Evolutionary conservation across 2,113 vertebrate species (phyloP).

Genomic region (Anseranas semipalmata): DNA sequence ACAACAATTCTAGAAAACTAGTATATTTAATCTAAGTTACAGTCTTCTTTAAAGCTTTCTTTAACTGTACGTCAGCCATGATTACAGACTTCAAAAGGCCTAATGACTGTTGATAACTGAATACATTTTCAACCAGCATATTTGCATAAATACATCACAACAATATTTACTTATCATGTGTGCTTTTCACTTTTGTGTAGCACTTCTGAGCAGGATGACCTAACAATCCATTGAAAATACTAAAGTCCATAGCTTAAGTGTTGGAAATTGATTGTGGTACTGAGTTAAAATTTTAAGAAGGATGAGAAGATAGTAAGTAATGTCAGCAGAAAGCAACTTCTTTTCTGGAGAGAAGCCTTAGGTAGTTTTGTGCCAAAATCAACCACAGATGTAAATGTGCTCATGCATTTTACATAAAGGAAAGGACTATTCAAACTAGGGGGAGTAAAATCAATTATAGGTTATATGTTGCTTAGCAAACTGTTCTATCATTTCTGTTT

Average conservation of each 20-base stretch:
- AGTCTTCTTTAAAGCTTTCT: background rate
- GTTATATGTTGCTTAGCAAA: conserved; percentile 25
- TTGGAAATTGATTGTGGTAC: background rate
- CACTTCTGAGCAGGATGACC: background rate
- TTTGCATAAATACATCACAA: background rate
- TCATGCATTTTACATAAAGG: conserved; percentile 51
- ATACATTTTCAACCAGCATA: background rate
- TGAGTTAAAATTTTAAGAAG: conserved; percentile 50
- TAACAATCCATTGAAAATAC: background rate
- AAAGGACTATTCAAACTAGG: background rate
- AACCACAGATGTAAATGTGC: conserved; percentile 2
- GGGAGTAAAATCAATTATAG: conserved; percentile 25
- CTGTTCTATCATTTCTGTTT: conserved; percentile 10
- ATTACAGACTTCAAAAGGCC: background rate
- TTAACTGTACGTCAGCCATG: background rate
- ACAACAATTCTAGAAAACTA: background rate
- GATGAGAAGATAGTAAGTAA: background rate
- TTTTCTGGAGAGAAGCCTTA: conserved; percentile 19
- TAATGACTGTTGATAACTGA: background rate
- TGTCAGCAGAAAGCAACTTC: background rate
- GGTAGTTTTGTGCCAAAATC: background rate
- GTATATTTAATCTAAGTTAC: background rate
- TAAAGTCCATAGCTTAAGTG: background rate
- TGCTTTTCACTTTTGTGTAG: background rate
- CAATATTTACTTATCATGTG: background rate